Evolutionary conservation across 2,888 invertebrate species (phyloP).

Genomic region (Saturnia pavonia): DNA sequence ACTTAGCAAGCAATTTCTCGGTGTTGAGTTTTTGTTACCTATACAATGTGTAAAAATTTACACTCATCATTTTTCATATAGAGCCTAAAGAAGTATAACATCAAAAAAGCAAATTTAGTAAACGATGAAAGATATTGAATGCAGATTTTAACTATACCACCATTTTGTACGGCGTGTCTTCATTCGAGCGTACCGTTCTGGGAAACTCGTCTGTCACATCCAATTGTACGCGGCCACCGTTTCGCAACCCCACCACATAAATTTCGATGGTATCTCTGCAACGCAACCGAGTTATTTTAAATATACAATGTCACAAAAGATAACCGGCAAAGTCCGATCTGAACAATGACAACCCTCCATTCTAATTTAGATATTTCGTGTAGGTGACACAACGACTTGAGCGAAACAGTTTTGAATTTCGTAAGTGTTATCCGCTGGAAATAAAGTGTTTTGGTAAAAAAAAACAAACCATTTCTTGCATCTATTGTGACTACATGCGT

Average conservation of each 20-base stretch:
- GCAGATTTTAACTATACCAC: not conserved
- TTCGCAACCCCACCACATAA: slow-evolving; percentile 58
- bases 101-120: not conserved
- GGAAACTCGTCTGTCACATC: slow-evolving; percentile 61
- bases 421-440: not conserved
- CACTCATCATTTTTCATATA: not conserved
- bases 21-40: no score
- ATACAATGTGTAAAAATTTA: not conserved
- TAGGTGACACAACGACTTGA: slow-evolving; percentile 20
- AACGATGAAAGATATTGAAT: not conserved
- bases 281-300: slow-evolving; percentile 52
- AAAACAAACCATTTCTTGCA: not conserved
- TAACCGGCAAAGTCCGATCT: slow-evolving; percentile 37
- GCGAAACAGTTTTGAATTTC: slow-evolving; percentile 14
- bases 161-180: slow-evolving; percentile 33
- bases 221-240: slow-evolving; percentile 54
- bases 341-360: slow-evolving; percentile 42
- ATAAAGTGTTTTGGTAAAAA: not conserved
- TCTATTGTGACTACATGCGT: not conserved
- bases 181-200: slow-evolving; percentile 48
- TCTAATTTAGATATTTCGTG: slow-evolving; percentile 40
- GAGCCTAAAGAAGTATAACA: not conserved
- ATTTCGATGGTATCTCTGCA: slow-evolving; percentile 62
- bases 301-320: slow-evolving; percentile 52
- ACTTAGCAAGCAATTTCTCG: no score